These are phyloP conservation scores for Plutomurus gul DNA, from an alignment of 1,140 invertebrate species.

Conservation along the genomic window DNA sequence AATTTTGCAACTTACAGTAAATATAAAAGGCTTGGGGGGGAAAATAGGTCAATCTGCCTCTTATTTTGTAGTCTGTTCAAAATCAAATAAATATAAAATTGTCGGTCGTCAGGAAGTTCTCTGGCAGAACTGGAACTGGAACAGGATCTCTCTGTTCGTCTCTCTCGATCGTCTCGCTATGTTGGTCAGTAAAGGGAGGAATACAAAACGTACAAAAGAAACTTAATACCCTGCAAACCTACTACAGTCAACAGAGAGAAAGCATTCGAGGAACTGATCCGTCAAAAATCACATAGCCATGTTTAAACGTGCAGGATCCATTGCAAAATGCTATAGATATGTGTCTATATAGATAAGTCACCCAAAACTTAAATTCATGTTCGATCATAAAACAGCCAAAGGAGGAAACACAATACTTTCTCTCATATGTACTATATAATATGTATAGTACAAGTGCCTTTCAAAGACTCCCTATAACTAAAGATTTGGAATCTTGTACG, in stretches of 20 bases:
- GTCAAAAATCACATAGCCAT: slow-evolving; percentile 2
- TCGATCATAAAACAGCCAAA: not conserved
- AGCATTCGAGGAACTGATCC: not conserved
- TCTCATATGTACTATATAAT: not conserved
- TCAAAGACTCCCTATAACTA: no score
- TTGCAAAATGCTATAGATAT: not conserved
- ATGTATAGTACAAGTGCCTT: no score
- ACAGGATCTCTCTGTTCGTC: not conserved
- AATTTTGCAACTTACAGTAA: not conserved
- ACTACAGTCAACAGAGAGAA: not conserved
- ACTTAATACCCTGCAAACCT: not conserved
- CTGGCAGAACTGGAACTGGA: not conserved
- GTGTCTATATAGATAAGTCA: not conserved
- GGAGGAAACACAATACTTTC: not conserved
- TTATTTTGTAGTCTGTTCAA: not conserved
- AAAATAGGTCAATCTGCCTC: not conserved
- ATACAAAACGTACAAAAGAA: slow-evolving; percentile 2
- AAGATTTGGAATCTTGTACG: no score
- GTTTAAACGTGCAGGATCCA: not conserved
- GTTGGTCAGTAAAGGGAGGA: slow-evolving; percentile 9
- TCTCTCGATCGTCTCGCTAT: no score
- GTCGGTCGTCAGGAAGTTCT: not conserved
- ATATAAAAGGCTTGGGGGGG: not conserved
- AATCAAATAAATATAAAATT: slow-evolving; percentile 12
- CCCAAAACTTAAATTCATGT: not conserved